Evolutionary conservation across 2,113 vertebrate genomes (phyloP).

Genomic region (Rhegmatorhina hoffmannsi): DNA sequence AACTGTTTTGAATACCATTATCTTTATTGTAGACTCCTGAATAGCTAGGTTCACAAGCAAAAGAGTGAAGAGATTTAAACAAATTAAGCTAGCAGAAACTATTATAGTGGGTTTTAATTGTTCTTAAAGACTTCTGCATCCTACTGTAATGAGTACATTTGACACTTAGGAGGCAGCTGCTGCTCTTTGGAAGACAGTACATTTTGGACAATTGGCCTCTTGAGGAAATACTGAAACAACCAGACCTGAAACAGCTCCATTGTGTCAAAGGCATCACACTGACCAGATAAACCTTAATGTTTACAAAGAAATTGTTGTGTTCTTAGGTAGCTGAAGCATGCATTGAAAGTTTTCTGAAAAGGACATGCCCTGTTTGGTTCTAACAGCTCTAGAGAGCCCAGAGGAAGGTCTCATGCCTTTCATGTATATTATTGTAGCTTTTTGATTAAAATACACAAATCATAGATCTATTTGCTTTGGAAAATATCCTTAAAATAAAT

Average conservation of each 20-base stretch:
- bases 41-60: background rate
- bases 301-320: slow-evolving; percentile 5
- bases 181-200: background rate
- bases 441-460: background rate
- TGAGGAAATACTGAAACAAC: background rate
- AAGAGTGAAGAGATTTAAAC: background rate
- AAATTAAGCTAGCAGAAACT: background rate
- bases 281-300: background rate
- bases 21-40: background rate
- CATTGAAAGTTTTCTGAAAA: background rate
- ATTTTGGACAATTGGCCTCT: background rate
- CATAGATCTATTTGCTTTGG: background rate
- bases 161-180: background rate
- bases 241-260: background rate
- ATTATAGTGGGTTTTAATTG: background rate
- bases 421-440: background rate
- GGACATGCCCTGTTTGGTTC: background rate
- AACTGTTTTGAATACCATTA: background rate
- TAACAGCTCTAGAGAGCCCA: background rate
- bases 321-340: background rate
- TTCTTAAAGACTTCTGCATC: background rate
- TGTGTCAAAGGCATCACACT: background rate
- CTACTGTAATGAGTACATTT: background rate
- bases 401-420: background rate
- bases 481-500: background rate